These are phyloP conservation scores for Apotomis capreana DNA, from an alignment of 2,888 invertebrate species.

Conservation along the genomic window DNA sequence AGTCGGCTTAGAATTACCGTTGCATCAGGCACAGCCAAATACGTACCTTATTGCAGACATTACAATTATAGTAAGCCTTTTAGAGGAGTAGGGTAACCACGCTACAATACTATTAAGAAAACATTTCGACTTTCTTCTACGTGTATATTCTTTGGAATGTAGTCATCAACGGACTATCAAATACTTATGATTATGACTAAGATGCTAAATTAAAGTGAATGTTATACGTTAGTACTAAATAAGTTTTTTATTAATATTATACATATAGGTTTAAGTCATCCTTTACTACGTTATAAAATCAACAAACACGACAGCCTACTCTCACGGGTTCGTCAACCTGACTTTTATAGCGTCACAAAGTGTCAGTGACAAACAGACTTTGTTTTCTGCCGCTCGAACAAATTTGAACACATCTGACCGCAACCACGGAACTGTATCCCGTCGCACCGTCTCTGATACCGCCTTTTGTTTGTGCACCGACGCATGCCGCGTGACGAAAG, in stretches of 20 bases:
- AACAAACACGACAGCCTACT: neutral
- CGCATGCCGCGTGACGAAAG: slow-evolving; percentile 5
- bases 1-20: slow-evolving; percentile 21
- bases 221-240: too few relatives aligned
- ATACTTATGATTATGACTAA: too few relatives aligned
- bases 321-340: slow-evolving; percentile 33
- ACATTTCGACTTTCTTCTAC: neutral
- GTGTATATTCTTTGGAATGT: too few relatives aligned
- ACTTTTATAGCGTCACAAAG: slow-evolving; percentile 20
- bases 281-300: too few relatives aligned
- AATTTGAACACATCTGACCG: slow-evolving; percentile 34
- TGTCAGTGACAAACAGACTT: slow-evolving; percentile 30
- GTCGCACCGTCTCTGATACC: slow-evolving; percentile 28
- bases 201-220: too few relatives aligned
- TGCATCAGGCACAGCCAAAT: slow-evolving; percentile 35
- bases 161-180: too few relatives aligned
- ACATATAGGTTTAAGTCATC: too few relatives aligned
- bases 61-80: slow-evolving; percentile 39
- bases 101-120: neutral
- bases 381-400: slow-evolving; percentile 33
- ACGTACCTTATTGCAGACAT: slow-evolving; percentile 32
- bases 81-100: slow-evolving; percentile 28
- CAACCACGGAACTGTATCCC: slow-evolving; percentile 28
- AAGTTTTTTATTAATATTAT: too few relatives aligned
- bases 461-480: slow-evolving; percentile 23